These are phyloP conservation scores for Oegoconia quadripuncta DNA, from an alignment of 2,888 invertebrate species.

Conservation along the genomic window DNA sequence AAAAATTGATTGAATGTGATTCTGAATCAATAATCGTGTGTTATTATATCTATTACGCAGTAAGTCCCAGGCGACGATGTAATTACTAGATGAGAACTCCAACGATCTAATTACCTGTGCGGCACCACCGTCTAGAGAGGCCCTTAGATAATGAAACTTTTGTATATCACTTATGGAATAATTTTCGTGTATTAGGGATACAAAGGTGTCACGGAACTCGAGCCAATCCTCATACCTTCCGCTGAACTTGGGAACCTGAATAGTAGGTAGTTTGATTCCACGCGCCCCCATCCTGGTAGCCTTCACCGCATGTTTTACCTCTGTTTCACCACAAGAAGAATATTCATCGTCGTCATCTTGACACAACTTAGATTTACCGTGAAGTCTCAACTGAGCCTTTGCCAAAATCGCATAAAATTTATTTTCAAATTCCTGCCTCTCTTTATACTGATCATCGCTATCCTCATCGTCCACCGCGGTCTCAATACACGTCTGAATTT, in stretches of 20 bases:
- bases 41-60: slow-evolving; percentile 3
- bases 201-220: background rate
- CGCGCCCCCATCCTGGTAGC: too few relatives aligned
- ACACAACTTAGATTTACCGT: too few relatives aligned
- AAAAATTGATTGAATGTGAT: slow-evolving; percentile 8
- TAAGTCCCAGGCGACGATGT: slow-evolving; percentile 2
- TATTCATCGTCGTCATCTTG: too few relatives aligned
- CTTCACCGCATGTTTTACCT: too few relatives aligned
- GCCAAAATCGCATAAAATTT: too few relatives aligned
- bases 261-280: background rate
- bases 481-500: too few relatives aligned
- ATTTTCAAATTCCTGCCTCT: too few relatives aligned
- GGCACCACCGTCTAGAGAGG: background rate
- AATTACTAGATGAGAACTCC: slow-evolving; percentile 1
- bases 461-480: too few relatives aligned
- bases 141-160: slow-evolving; percentile 5
- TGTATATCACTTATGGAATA: background rate
- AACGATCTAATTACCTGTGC: background rate
- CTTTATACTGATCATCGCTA: too few relatives aligned
- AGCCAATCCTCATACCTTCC: background rate
- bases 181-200: background rate
- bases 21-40: background rate
- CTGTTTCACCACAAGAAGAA: too few relatives aligned
- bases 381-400: too few relatives aligned
- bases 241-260: background rate